Evolutionary conservation across 2,888 invertebrate genomes (phyloP).

Genomic region (Thymelicus acteon): DNA sequence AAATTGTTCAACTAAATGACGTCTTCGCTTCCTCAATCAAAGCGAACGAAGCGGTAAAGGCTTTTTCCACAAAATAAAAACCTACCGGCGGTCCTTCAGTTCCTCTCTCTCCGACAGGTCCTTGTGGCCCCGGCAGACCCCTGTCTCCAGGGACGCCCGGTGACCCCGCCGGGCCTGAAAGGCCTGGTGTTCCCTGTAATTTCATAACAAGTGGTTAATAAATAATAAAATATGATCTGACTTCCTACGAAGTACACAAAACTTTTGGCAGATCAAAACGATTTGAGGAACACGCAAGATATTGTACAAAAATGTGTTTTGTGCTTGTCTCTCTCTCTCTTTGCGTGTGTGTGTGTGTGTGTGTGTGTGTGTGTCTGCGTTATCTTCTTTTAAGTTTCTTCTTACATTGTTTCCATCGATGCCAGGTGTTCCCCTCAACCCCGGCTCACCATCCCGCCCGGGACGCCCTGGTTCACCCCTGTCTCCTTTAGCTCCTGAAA

Average conservation of each 20-base stretch:
- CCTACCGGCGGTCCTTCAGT: constrained; percentile 76
- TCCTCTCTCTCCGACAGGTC: constrained; percentile 73
- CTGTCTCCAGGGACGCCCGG: constrained; percentile 56
- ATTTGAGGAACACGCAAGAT: too few relatives aligned
- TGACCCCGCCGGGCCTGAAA: constrained; percentile 55
- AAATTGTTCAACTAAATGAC: too few relatives aligned
- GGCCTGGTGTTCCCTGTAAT: constrained; percentile 59
- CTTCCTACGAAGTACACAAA: too few relatives aligned
- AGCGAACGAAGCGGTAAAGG: too few relatives aligned
- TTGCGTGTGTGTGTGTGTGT: neutral
- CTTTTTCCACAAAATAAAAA: neutral
- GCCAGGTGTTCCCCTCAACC: constrained; percentile 68
- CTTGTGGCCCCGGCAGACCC: constrained; percentile 59
- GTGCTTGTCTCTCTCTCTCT: too few relatives aligned
- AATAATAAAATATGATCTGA: too few relatives aligned
- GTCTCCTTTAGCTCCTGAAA: constrained; percentile 69
- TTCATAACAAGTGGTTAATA: too few relatives aligned
- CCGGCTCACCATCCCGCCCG: constrained; percentile 64
- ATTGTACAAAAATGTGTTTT: too few relatives aligned
- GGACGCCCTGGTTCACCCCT: constrained; percentile 62
- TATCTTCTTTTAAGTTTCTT: neutral
- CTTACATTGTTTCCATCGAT: constrained; percentile 68
- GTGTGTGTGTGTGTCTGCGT: too few relatives aligned
- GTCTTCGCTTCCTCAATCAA: too few relatives aligned
- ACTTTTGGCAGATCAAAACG: too few relatives aligned